Evolutionary conservation across 1,140 invertebrate genomes (phyloP).

Genomic region (Diabrotica undecimpunctata): DNA sequence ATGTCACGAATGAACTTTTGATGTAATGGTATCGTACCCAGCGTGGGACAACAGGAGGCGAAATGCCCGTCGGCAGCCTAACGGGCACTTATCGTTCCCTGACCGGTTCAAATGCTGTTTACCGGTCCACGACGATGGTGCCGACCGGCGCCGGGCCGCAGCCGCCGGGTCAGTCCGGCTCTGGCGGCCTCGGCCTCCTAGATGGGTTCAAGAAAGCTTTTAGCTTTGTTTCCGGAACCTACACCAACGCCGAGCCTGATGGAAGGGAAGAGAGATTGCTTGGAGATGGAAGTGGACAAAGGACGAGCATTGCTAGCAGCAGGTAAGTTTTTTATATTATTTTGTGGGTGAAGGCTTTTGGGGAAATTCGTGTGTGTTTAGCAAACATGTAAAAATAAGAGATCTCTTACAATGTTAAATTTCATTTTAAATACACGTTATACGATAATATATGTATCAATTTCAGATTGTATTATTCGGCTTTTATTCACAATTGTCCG

Average conservation of each 20-base stretch:
- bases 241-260: constrained; percentile 31
- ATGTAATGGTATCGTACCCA: constrained; percentile 15
- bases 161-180: constrained; percentile 49
- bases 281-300: constrained; percentile 6
- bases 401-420: too few relatives aligned
- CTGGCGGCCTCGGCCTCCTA: constrained; percentile 53
- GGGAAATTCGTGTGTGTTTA: too few relatives aligned
- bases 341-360: too few relatives aligned
- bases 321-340: too few relatives aligned
- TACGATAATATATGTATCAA: too few relatives aligned
- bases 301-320: too few relatives aligned
- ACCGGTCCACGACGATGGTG: constrained; percentile 61
- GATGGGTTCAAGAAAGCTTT: constrained; percentile 63
- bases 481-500: not conserved
- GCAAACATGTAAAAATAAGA: too few relatives aligned
- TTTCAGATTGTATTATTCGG: not conserved
- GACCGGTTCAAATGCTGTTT: constrained; percentile 58
- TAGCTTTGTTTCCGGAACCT: constrained; percentile 53
- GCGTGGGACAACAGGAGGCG: constrained; percentile 32
- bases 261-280: constrained; percentile 53
- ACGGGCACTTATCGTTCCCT: constrained; percentile 62
- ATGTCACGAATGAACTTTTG: constrained; percentile 18
- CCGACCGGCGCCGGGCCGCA: constrained; percentile 47
- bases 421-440: too few relatives aligned
- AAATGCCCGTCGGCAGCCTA: constrained; percentile 54